phyloP scores from a whole-genome alignment of 2,888 invertebrate genomes.

The Ophioninae sp. region DNA sequence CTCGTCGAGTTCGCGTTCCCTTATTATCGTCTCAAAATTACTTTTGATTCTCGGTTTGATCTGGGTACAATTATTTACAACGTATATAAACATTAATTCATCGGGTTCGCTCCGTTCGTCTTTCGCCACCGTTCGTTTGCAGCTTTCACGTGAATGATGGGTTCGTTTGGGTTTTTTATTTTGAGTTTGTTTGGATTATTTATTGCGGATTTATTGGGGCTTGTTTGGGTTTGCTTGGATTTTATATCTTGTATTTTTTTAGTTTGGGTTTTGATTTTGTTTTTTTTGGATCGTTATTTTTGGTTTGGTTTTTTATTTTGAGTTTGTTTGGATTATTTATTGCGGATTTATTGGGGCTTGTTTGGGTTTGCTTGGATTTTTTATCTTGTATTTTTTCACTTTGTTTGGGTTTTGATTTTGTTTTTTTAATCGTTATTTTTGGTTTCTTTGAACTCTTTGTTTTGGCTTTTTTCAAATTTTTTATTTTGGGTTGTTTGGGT shows the following conservation, averaged over 20 bases:
- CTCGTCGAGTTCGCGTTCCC: constrained; percentile 48
- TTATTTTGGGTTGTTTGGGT: no score
- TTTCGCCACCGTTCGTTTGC: constrained; percentile 17
- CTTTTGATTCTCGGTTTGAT: constrained; percentile 69
- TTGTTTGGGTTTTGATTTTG: no score
- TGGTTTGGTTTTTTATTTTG: background rate
- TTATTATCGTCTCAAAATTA: constrained; percentile 64
- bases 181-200: background rate
- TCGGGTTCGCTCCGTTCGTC: constrained; percentile 15
- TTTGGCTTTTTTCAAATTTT: no score
- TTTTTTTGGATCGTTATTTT: background rate
- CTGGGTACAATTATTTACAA: constrained; percentile 75
- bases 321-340: background rate
- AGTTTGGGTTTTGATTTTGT: background rate
- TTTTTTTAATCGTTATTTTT: no score
- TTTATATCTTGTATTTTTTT: background rate
- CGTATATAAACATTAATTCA: constrained; percentile 70
- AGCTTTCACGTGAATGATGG: constrained; percentile 31
- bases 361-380: no score
- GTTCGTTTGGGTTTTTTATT: background rate
- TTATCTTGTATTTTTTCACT: no score
- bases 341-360: no score
- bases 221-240: background rate
- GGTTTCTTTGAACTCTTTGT: no score
- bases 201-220: background rate